Evolutionary conservation across 2,888 invertebrate species (phyloP).

Genomic region (Beris morrisii): DNA sequence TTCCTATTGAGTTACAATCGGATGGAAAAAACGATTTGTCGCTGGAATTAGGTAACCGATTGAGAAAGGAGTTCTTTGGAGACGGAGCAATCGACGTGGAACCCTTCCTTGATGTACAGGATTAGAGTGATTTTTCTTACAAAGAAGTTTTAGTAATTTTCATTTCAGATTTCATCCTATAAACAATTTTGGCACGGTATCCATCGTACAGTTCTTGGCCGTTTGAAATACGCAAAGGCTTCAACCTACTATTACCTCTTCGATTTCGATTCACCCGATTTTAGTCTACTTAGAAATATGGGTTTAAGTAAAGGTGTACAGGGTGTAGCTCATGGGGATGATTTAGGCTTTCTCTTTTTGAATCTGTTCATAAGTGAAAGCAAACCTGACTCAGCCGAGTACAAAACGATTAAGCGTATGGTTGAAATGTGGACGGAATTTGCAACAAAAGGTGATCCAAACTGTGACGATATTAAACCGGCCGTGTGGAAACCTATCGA

Average conservation of each 20-base stretch:
- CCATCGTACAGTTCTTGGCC: slow-evolving; percentile 49
- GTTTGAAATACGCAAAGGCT: slow-evolving; percentile 45
- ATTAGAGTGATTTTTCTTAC: slow-evolving; percentile 5
- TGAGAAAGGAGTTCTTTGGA: slow-evolving; percentile 49
- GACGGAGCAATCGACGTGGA: slow-evolving; percentile 39
- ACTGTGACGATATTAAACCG: slow-evolving; percentile 39
- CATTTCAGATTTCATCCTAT: slow-evolving; percentile 50
- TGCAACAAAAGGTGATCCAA: slow-evolving; percentile 51
- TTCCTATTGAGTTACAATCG: slow-evolving; percentile 47
- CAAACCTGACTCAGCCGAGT: slow-evolving; percentile 49
- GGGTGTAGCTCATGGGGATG: slow-evolving; percentile 55
- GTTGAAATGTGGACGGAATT: slow-evolving; percentile 51
- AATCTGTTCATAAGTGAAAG: slow-evolving; percentile 51
- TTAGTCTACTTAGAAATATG: slow-evolving; percentile 52
- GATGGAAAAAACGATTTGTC: slow-evolving; percentile 43
- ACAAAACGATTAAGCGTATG: slow-evolving; percentile 51
- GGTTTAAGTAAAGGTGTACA: slow-evolving; percentile 49
- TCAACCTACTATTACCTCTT: slow-evolving; percentile 54
- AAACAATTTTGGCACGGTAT: slow-evolving; percentile 56
- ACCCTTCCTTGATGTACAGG: slow-evolving; percentile 9
- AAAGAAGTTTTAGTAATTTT: background rate
- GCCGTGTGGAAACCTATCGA: slow-evolving; percentile 47
- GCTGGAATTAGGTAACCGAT: slow-evolving; percentile 43
- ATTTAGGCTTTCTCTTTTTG: slow-evolving; percentile 54
- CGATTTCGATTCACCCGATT: slow-evolving; percentile 54